phyloP scores from a whole-genome alignment of 2,888 invertebrate genomes.

The Saturnia japonica region DNA sequence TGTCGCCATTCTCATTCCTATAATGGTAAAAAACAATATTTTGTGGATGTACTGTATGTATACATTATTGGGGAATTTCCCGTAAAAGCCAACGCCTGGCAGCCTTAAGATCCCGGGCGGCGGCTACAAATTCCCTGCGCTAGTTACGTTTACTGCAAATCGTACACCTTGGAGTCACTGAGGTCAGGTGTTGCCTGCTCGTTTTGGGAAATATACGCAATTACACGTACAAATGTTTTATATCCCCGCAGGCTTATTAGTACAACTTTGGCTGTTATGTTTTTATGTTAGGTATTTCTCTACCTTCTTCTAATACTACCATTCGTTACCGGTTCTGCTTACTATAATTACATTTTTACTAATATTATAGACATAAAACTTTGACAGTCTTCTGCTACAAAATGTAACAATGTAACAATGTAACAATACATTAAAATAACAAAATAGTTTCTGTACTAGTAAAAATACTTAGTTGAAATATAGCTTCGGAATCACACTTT shows the following conservation, averaged over 20 bases:
- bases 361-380: background rate
- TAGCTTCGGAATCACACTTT: background rate
- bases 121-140: constrained; percentile 1
- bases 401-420: too few species aligned
- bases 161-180: constrained; percentile 4
- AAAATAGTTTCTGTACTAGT: background rate
- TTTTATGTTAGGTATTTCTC: constrained; percentile 2
- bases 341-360: background rate
- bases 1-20: too few species aligned
- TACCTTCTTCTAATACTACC: background rate
- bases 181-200: constrained; percentile 12
- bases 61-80: background rate
- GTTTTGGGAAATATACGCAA: constrained; percentile 10
- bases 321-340: background rate
- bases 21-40: too few species aligned
- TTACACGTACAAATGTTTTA: constrained; percentile 4
- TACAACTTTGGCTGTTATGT: background rate
- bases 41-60: too few species aligned
- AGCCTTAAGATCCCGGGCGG: background rate
- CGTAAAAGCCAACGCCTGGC: background rate
- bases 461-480: background rate
- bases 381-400: background rate
- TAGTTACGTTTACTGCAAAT: constrained; percentile 9
- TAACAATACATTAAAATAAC: background rate
- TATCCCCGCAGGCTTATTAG: background rate